Conservation (phyloP, 1,140 invertebrate species). For the Epicauta chinensis region DNA sequence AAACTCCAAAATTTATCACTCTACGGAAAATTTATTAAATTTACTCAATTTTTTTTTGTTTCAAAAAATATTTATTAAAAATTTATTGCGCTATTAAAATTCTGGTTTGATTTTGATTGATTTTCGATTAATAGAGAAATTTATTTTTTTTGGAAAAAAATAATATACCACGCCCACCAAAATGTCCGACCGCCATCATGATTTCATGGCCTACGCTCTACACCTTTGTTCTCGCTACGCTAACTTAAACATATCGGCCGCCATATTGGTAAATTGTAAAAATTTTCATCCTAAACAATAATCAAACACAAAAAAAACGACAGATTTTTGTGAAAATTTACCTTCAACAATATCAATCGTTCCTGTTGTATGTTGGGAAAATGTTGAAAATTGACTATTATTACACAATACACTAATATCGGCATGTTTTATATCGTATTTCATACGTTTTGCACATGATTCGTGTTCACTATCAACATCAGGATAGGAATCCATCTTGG, state of each 20-base stretch:
- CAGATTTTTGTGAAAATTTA: conserved; percentile 43
- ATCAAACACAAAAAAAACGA: conserved; percentile 28
- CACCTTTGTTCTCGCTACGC: conserved; percentile 24
- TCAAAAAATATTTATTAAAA: too few relatives aligned
- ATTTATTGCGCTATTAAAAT: too few relatives aligned
- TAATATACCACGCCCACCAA: conserved; percentile 38
- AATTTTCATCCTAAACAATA: conserved; percentile 37
- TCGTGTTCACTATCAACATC: conserved; percentile 37
- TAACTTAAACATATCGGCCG: conserved; percentile 15
- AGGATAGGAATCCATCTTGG: conserved; percentile 42
- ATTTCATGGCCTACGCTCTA: conserved; percentile 10
- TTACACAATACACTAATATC: conserved; percentile 35
- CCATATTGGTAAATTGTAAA: conserved; percentile 40
- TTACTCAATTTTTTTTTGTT: background rate
- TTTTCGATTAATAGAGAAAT: background rate
- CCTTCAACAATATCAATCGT: conserved; percentile 38
- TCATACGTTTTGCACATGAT: conserved; percentile 39
- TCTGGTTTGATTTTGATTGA: too few relatives aligned
- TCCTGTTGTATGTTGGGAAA: conserved; percentile 27
- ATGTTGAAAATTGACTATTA: conserved; percentile 32
- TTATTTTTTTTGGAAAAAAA: background rate
- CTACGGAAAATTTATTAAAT: conserved; percentile 7
- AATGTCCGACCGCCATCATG: conserved; percentile 27
- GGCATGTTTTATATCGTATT: conserved; percentile 35
- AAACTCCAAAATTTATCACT: too few relatives aligned